Percentiles rank a stretch among this genome's conserved stretches.
These are phyloP conservation scores for Trachymyrmex septentrionalis DNA, from an alignment of 1,140 invertebrate species.

Conservation along the genomic window DNA sequence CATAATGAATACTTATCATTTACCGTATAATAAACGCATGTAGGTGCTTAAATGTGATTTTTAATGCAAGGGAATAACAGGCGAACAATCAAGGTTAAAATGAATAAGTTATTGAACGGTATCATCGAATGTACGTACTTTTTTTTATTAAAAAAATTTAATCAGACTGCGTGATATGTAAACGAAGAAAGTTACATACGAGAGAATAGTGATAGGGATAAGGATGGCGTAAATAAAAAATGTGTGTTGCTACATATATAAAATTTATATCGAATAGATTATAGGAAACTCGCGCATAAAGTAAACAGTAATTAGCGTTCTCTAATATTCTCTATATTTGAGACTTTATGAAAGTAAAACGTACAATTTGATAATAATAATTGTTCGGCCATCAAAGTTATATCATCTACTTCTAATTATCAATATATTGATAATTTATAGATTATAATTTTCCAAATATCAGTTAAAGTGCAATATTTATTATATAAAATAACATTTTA, in stretches of 20 bases:
- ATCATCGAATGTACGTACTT: conserved; percentile 40
- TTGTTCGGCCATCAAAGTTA: conserved; percentile 11
- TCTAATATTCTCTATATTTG: conserved; percentile 56
- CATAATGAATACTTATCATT: conserved; percentile 36
- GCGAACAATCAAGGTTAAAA: conserved; percentile 48
- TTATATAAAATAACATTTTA: conserved; percentile 13
- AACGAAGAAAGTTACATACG: conserved; percentile 61
- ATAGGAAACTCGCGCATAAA: conserved; percentile 36
- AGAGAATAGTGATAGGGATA: conserved; percentile 59
- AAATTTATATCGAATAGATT: conserved; percentile 65
- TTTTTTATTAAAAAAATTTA: conserved; percentile 52
- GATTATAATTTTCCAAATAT: conserved; percentile 20
- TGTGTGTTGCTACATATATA: conserved; percentile 65
- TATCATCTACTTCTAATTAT: no score
- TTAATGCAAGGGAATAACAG: conserved; percentile 33
- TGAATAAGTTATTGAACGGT: conserved; percentile 17
- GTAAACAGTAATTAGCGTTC: conserved; percentile 46
- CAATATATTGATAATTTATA: background rate
- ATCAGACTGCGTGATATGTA: conserved; percentile 53
- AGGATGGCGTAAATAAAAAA: conserved; percentile 58
- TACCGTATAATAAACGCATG: conserved; percentile 5
- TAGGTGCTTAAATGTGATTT: conserved; percentile 55
- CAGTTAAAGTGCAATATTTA: conserved; percentile 32
- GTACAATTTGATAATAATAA: conserved; percentile 54
- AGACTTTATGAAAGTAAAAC: conserved; percentile 60